phyloP scores from a whole-genome alignment of 2,113 vertebrate genomes.

The Oceanites oceanicus region DNA sequence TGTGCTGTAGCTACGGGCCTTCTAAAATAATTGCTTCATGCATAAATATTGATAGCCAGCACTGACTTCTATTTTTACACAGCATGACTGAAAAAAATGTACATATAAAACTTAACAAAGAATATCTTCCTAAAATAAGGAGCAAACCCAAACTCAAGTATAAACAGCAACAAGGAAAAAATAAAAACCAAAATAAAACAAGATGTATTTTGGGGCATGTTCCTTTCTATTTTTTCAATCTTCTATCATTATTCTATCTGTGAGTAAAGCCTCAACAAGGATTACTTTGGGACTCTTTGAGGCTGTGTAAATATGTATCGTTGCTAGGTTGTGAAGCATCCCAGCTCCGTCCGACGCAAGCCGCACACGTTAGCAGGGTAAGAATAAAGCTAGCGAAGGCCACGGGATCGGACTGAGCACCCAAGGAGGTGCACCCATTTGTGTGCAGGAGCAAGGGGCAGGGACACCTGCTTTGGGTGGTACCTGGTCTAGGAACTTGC shows the following conservation, averaged over 20 bases:
- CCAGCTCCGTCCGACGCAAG: neutral
- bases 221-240: neutral
- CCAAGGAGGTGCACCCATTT: neutral
- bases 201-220: neutral
- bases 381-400: neutral
- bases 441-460: neutral
- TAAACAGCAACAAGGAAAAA: neutral
- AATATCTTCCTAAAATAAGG: neutral
- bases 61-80: neutral
- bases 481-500: neutral
- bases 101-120: neutral
- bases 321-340: neutral
- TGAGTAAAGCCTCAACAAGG: neutral
- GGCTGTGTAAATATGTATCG: neutral
- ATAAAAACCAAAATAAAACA: neutral
- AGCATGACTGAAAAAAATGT: neutral
- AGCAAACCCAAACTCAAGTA: neutral
- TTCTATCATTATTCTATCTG: neutral
- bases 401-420: neutral
- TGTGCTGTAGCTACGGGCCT: neutral
- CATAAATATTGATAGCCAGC: neutral
- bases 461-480: neutral
- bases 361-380: fast-evolving
- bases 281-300: neutral
- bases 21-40: constrained; percentile 10